Evolutionary conservation across 2,888 invertebrate species (phyloP), one percentile per base, ranked within the genome.

Genomic region (Xanthorhoe spadicearia): DNA sequence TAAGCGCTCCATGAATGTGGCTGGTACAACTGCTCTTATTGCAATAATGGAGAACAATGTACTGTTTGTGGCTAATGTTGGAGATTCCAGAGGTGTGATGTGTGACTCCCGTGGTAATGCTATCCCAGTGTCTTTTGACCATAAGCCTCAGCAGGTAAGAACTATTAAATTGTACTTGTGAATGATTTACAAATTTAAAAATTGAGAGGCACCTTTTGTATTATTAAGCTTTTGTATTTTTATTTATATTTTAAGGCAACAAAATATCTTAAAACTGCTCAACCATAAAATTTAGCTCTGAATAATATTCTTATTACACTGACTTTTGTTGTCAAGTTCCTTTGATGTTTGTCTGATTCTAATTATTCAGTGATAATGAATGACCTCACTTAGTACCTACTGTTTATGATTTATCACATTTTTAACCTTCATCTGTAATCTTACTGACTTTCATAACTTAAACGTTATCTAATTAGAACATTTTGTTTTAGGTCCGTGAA

Each of bases 71-170:
- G 99, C 98, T 13, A 99, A 99, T 94, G 98, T 99, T 23, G 99
- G 99, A 3, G 99, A 99, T 87, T 99, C 99, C 0, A 94, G 99
- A 72, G 99, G 98, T 32, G 98, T 99, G 0, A 97, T 99, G 96
- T 98, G 98, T 87, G 98, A 98, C 88, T 95, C 95, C 55, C 95
- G 96, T 80, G 98, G 98, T 46, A 97, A 97, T 85, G 97, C 97
- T 0, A 97, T 98, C 76, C 98, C 98, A 13, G 92, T 99, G 7
- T 98, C 99, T 0, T 98, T 97, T 87, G 99, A 99, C 88, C 99
- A 99, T 86, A 99, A 99, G 92, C 99, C 99, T 48, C 97, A 98
- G 83, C 97, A 98, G 94, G 97, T 98, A 93, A 74, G 38, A 59
- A 28, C 32, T 8, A 50, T 46, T 59, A 15, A 32, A 49, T 46